Evolutionary conservation across 2,113 vertebrate genomes (phyloP).

Genomic region (Callocephalon fimbriatum): DNA sequence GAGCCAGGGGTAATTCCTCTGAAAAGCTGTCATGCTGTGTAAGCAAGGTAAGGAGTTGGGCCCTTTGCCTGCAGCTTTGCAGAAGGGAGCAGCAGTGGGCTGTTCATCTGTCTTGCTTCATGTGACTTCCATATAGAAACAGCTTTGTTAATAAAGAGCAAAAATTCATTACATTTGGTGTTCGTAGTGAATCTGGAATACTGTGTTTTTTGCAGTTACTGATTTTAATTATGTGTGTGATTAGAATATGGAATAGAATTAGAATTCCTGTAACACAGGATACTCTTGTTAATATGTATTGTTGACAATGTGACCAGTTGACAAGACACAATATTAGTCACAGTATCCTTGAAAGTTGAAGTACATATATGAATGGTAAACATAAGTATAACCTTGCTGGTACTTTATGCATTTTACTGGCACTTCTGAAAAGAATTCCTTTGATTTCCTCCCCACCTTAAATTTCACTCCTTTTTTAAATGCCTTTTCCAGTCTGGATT

Average conservation of each 20-base stretch:
- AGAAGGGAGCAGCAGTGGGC: neutral
- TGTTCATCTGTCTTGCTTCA: neutral
- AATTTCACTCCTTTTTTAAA: neutral
- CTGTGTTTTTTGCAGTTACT: neutral
- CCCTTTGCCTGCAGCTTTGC: neutral
- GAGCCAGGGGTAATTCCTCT: neutral
- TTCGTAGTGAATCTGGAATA: neutral
- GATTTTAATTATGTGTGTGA: neutral
- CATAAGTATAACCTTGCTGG: neutral
- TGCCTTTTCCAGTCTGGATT: neutral
- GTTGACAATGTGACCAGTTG: neutral
- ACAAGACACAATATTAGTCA: neutral
- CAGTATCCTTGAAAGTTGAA: neutral
- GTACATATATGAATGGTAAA: neutral
- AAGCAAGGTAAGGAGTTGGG: neutral
- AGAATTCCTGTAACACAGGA: neutral
- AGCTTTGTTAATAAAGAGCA: neutral
- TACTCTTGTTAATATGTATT: neutral
- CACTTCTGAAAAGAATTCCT: neutral
- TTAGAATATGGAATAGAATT: neutral
- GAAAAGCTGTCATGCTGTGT: neutral
- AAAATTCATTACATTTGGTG: neutral
- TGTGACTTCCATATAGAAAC: accelerated
- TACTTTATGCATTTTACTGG: neutral
- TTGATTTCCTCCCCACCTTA: neutral